phyloP scores from a whole-genome alignment of 2,113 vertebrate species.

The Ammodramus savannarum region DNA sequence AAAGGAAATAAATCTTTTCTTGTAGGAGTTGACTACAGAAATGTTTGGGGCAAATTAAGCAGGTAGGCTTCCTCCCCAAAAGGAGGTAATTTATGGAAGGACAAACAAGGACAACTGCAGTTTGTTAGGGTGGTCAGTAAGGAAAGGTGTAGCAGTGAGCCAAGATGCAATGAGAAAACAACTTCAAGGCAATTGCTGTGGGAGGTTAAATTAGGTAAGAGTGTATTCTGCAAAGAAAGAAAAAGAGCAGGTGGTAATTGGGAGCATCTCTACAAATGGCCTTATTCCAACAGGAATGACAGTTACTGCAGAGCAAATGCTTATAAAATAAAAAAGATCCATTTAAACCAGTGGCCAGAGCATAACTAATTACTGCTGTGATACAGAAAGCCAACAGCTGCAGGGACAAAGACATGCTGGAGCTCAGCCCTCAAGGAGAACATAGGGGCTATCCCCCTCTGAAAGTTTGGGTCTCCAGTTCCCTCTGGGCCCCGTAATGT shows the following conservation, averaged over 20 bases:
- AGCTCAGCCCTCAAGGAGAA: background rate
- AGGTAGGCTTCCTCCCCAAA: background rate
- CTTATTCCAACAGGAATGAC: conserved; percentile 37
- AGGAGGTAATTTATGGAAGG: background rate
- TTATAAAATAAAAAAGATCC: conserved; percentile 28
- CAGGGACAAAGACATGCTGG: background rate
- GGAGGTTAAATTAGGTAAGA: conserved; percentile 56
- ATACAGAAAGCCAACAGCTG: conserved; percentile 9
- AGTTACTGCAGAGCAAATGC: conserved; percentile 8
- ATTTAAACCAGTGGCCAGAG: background rate
- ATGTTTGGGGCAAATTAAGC: background rate
- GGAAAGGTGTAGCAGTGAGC: background rate
- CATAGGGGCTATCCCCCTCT: fast-evolving
- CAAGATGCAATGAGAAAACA: background rate
- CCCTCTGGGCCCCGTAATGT: background rate
- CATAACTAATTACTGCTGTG: background rate
- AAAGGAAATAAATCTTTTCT: background rate
- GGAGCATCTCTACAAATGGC: conserved; percentile 49
- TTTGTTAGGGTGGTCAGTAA: background rate
- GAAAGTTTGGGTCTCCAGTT: background rate
- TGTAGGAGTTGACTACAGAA: background rate
- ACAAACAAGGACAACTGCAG: background rate
- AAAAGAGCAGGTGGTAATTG: conserved; percentile 58
- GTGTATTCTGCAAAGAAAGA: conserved; percentile 37
- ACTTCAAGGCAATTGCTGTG: conserved; percentile 26